A percentile compares a stretch with the other conserved stretches of the same genome.
phyloP scores from a whole-genome alignment of 2,113 vertebrate species.

The Hippocampus abdominalis region DNA sequence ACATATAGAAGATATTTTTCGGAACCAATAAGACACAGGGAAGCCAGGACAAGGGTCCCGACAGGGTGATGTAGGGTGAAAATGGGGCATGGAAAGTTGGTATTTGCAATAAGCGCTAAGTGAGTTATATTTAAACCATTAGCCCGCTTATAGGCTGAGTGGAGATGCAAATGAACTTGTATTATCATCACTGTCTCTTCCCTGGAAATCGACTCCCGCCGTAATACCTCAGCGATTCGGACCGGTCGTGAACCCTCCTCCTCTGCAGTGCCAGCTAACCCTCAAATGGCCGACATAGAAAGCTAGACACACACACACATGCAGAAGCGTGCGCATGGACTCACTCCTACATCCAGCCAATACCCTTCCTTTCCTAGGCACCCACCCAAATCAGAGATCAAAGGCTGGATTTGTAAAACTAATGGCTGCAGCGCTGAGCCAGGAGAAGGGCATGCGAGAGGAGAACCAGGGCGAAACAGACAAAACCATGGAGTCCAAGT shows the following conservation, averaged over 20 bases:
- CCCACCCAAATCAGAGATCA: slow-evolving; percentile 96
- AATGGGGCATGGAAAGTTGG: slow-evolving; percentile 18
- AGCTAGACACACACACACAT: slow-evolving; percentile 28
- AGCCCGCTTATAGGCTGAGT: slow-evolving; percentile 67
- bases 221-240: slow-evolving; percentile 80
- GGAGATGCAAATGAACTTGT: slow-evolving; percentile 76
- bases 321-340: not conserved
- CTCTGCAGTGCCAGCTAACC: slow-evolving; percentile 61
- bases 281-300: slow-evolving; percentile 63
- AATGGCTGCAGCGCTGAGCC: slow-evolving; percentile 92
- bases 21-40: slow-evolving; percentile 45
- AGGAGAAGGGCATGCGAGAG: slow-evolving; percentile 68
- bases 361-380: slow-evolving; percentile 71
- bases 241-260: slow-evolving; percentile 72
- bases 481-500: slow-evolving; percentile 43
- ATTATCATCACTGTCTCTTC: slow-evolving; percentile 67
- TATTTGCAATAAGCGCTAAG: slow-evolving; percentile 61
- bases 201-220: slow-evolving; percentile 72
- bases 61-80: slow-evolving; percentile 54
- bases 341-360: slow-evolving; percentile 33
- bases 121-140: slow-evolving; percentile 73
- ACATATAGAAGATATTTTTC: slow-evolving; percentile 27
- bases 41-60: slow-evolving; percentile 38
- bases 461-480: slow-evolving; percentile 52
- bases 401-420: slow-evolving; percentile 99